These are phyloP conservation scores for Metridium senile DNA, from an alignment of 92 coral and sea anemone genomes.

Conservation along the genomic window DNA sequence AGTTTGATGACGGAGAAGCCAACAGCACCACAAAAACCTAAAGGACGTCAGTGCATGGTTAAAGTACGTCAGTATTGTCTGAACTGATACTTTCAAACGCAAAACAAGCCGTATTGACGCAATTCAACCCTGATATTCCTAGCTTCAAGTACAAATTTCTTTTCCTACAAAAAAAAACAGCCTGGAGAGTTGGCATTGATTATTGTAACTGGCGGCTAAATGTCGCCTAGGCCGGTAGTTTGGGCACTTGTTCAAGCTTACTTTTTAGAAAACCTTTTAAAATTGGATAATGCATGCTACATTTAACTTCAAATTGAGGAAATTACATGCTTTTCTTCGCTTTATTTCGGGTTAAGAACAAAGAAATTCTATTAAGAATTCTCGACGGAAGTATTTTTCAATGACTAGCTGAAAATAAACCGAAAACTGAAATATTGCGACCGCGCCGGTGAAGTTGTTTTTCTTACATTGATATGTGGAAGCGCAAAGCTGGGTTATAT, in stretches of 20 bases:
- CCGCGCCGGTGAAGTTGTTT: not conserved
- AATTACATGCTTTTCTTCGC: not conserved
- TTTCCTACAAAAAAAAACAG: not conserved
- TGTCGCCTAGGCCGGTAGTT: not conserved
- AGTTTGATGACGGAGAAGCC: too few relatives aligned
- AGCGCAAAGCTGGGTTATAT: not conserved
- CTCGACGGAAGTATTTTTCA: not conserved
- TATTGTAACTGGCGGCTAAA: not conserved
- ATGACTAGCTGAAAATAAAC: too few relatives aligned
- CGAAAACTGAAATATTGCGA: too few relatives aligned
- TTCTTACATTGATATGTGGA: not conserved
- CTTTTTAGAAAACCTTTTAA: not conserved
- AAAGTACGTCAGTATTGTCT: too few relatives aligned
- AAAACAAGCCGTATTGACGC: too few relatives aligned
- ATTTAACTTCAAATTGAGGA: not conserved
- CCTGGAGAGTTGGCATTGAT: not conserved
- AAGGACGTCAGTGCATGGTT: too few relatives aligned
- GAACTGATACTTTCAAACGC: too few relatives aligned
- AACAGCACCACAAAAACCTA: too few relatives aligned
- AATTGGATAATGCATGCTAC: not conserved
- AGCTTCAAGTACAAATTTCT: not conserved
- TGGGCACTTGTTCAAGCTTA: not conserved
- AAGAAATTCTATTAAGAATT: not conserved
- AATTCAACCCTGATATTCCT: too few relatives aligned
- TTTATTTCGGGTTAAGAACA: not conserved